Percentiles rank a stretch among this genome's conserved stretches.
Conservation (phyloP, 2,113 vertebrate genomes). For the Ivindomyrus marchei region DNA sequence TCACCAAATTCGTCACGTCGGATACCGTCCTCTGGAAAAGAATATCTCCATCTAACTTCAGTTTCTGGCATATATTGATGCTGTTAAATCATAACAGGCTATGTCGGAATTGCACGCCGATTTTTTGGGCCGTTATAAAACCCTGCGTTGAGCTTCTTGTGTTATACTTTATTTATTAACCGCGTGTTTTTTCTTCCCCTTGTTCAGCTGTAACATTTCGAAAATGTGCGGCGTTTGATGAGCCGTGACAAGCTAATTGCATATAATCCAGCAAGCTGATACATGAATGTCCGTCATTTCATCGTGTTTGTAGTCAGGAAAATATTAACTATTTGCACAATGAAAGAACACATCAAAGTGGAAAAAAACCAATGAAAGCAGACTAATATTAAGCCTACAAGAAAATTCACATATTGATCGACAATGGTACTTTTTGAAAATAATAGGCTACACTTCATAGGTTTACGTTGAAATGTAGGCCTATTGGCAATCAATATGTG, state of each 20-base stretch:
- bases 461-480: not conserved
- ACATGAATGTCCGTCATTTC: not conserved
- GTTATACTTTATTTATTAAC: not conserved
- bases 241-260: not conserved
- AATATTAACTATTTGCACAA: not conserved
- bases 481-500: not conserved
- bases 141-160: not conserved
- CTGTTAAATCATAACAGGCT: not conserved
- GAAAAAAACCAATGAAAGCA: not conserved
- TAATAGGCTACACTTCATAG: not conserved
- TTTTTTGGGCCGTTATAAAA: not conserved
- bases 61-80: not conserved
- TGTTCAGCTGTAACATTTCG: not conserved
- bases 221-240: not conserved
- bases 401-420: not conserved
- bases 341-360: not conserved
- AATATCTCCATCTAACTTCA: not conserved
- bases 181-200: not conserved
- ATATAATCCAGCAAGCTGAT: not conserved
- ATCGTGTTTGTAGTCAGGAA: not conserved
- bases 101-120: not conserved
- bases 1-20: not conserved
- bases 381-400: not conserved
- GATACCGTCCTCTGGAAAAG: not conserved
- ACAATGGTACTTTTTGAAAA: not conserved